Evolutionary conservation across 2,888 invertebrate species (phyloP).

Genomic region (Cabera pusaria): DNA sequence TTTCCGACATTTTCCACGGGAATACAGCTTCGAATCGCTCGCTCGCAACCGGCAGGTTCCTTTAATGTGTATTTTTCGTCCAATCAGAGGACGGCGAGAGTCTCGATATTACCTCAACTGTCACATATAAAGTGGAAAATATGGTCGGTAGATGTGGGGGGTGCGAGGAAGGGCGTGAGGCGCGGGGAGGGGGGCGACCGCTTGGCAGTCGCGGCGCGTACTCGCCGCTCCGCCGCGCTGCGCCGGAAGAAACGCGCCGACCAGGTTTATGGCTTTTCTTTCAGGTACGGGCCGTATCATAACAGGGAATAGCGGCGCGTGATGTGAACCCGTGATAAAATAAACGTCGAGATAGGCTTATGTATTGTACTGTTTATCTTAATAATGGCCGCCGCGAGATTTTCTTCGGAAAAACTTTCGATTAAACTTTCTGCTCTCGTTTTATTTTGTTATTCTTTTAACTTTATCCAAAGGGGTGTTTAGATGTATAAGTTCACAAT

Average conservation of each 20-base stretch:
- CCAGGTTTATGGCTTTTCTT: constrained; percentile 84
- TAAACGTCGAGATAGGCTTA: constrained; percentile 84
- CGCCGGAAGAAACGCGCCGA: constrained; percentile 78
- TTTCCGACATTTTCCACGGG: constrained; percentile 84
- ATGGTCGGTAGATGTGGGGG: constrained; percentile 83
- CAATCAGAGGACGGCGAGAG: constrained; percentile 83
- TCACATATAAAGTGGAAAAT: constrained; percentile 85
- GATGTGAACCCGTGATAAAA: constrained; percentile 84
- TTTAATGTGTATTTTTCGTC: constrained; percentile 85
- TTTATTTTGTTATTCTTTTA: constrained; percentile 42
- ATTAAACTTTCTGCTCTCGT: constrained; percentile 70
- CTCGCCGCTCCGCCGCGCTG: constrained; percentile 80
- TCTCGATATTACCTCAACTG: constrained; percentile 85
- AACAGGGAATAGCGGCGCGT: constrained; percentile 83
- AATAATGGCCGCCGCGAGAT: constrained; percentile 79
- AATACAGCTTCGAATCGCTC: constrained; percentile 84
- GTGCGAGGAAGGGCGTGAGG: constrained; percentile 39
- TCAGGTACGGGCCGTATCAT: constrained; percentile 84
- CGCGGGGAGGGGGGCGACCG: constrained; percentile 43
- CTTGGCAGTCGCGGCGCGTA: constrained; percentile 76
- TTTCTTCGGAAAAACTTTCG: constrained; percentile 62
- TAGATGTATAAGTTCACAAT: no score
- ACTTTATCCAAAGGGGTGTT: constrained; percentile 36
- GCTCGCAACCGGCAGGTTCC: constrained; percentile 80
- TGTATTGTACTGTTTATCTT: constrained; percentile 84